Percentiles rank a stretch among this genome's conserved stretches.
Evolutionary conservation across 2,797 vertebrate species (phyloP).

Genomic region (Myotis planiceps): DNA sequence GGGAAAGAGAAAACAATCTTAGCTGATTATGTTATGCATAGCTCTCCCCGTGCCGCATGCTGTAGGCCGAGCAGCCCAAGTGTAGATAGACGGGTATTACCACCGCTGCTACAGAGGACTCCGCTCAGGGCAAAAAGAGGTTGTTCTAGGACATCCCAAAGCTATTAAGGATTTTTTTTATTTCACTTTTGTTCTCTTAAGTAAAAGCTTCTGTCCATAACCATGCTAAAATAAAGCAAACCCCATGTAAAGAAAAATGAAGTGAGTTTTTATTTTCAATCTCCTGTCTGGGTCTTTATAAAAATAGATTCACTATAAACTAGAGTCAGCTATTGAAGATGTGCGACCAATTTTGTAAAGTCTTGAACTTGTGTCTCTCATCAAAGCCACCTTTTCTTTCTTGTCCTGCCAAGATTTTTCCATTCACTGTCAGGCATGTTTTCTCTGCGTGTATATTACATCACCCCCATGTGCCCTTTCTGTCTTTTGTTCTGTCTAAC

Average conservation of each 20-base stretch:
- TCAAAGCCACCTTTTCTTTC: slow-evolving; percentile 91
- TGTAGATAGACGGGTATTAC: slow-evolving; percentile 78
- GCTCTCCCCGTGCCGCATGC: slow-evolving; percentile 71
- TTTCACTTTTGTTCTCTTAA: slow-evolving; percentile 87
- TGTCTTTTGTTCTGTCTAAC: slow-evolving; percentile 88
- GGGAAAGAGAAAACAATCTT: slow-evolving; percentile 74
- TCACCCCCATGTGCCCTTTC: slow-evolving; percentile 85
- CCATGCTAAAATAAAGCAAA: slow-evolving; percentile 84
- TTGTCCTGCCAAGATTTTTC: slow-evolving; percentile 88
- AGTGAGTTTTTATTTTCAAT: slow-evolving; percentile 86
- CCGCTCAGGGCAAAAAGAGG: slow-evolving; percentile 70
- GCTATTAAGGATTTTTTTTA: slow-evolving; percentile 80
- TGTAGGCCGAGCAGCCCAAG: slow-evolving; percentile 65
- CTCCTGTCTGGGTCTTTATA: slow-evolving; percentile 84
- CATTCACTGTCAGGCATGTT: slow-evolving; percentile 85
- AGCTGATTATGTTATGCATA: slow-evolving; percentile 73
- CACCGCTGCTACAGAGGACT: slow-evolving; percentile 70
- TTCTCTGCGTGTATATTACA: slow-evolving; percentile 84
- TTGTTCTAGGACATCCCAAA: slow-evolving; percentile 83
- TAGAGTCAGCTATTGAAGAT: slow-evolving; percentile 87
- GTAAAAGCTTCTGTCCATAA: slow-evolving; percentile 87
- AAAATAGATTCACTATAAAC: slow-evolving; percentile 86
- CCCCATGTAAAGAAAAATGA: slow-evolving; percentile 85
- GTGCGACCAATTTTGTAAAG: slow-evolving; percentile 87
- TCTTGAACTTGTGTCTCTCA: slow-evolving; percentile 88